Percentiles rank a stretch among this genome's conserved stretches.
Evolutionary conservation across 2,888 invertebrate species (phyloP).

Genomic region (Cheilosia grossa): DNA sequence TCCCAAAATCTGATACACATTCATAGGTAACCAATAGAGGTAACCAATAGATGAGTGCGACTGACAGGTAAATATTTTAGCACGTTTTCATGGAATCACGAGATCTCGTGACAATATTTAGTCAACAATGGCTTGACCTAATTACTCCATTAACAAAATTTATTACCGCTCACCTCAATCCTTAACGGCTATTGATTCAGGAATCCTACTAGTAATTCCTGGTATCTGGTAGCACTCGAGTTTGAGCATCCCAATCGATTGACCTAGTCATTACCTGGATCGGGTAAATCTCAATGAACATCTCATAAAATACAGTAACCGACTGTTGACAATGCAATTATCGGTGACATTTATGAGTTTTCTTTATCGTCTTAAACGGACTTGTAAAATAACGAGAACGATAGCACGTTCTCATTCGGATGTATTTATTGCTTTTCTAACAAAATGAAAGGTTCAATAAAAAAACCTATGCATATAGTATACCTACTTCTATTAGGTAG

Average conservation of each 20-base stretch:
- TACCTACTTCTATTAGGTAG: constrained; percentile 3
- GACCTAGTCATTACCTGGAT: constrained; percentile 46
- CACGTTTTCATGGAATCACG: constrained; percentile 41
- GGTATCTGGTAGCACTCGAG: constrained; percentile 29
- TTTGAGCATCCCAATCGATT: neutral
- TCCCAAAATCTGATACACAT: constrained; percentile 4
- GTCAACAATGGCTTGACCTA: constrained; percentile 58
- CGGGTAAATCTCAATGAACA: constrained; percentile 53
- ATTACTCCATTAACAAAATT: constrained; percentile 70
- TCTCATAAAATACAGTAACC: constrained; percentile 68
- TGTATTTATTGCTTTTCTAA: constrained; percentile 8
- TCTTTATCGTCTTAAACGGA: constrained; percentile 52
- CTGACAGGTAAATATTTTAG: constrained; percentile 37
- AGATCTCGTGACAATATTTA: constrained; percentile 59
- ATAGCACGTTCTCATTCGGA: constrained; percentile 36
- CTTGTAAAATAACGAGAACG: constrained; percentile 46
- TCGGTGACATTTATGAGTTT: constrained; percentile 71
- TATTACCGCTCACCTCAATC: constrained; percentile 57
- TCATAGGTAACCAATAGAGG: constrained; percentile 3
- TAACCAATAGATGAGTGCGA: neutral
- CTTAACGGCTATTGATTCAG: constrained; percentile 19
- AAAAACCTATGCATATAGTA: neutral
- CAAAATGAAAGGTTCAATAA: neutral
- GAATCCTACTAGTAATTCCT: constrained; percentile 35
- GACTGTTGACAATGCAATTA: constrained; percentile 57